Base-by-base conservation (phyloP, 2,797 vertebrate genomes). In the Buphagus erythrorhynchus region DNA sequence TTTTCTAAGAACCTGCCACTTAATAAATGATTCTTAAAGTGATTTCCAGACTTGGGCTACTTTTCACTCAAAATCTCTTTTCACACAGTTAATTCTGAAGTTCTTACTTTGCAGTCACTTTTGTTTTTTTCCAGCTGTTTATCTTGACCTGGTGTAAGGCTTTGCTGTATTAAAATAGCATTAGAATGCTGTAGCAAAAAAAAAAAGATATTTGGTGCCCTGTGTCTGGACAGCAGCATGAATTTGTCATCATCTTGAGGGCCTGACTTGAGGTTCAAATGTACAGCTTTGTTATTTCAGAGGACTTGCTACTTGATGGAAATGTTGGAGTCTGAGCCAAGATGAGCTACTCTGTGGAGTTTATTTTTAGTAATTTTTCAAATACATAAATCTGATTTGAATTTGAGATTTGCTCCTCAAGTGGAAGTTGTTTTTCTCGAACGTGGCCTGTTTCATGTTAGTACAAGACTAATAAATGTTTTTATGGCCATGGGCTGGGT, bases 371-470 rank as follows among this genome's bases (percentile, higher is more conserved):
- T 45, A 8, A 3, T 31, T 83, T 66, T 84, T 51, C 1, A 25
- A 38, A 45, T 48, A 33, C 16, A 7, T n/a, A 16, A 82, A 57
- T 68, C 55, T 66, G 54, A 63, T 45, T 81, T 26, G 62, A 75
- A 46, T 59, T 59, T 61, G 58, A 72, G 76, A 86, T 69, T 21
- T 66, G 63, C 51, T 36, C 42, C 49, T 83, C 9, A 29, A 40
- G 35, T 21, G 12, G 26, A 14, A 18, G n/a, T 20, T 61, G 31
- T 28, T 26, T 25, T 63, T 16, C 11, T 22, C 1, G 0, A 35
- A 22, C 0, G 0, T 16, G 36, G 13, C 63, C 71, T n/a, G 35
- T n/a, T 61, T 38, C 15, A 1, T 9, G 36, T 71, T 29, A 40
- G 13, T 36, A 31, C 29, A n/a, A n/a, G 59, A 16, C 11, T 10